Percentiles rank a stretch among this genome's conserved stretches.
Conservation (phyloP, 1,140 invertebrate species). For the Papilio xuthus region DNA sequence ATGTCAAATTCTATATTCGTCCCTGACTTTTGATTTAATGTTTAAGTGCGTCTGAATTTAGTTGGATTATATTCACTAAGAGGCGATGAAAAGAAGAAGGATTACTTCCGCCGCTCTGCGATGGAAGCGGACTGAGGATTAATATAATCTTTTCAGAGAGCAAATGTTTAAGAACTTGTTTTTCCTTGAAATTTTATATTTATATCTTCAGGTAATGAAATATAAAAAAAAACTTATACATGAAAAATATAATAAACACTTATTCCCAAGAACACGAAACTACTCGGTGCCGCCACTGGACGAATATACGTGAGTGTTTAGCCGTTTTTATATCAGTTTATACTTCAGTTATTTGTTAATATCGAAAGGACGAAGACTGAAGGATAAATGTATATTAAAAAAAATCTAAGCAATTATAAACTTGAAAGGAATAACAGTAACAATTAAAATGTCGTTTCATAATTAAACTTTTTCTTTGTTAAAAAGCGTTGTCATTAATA, state of each 20-base stretch:
- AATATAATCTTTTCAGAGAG: background rate
- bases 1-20: background rate
- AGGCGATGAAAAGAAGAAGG: slow-evolving; percentile 9
- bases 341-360: too few relatives aligned
- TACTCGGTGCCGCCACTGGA: too few relatives aligned
- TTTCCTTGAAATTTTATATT: background rate
- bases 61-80: background rate
- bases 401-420: background rate
- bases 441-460: background rate
- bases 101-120: background rate
- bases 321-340: too few relatives aligned
- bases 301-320: too few relatives aligned
- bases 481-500: background rate
- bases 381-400: too few relatives aligned
- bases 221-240: background rate
- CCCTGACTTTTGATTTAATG: background rate
- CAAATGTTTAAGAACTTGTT: background rate
- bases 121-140: background rate
- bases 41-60: background rate
- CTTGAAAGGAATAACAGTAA: background rate
- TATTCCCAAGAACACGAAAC: too few relatives aligned
- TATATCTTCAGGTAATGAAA: background rate
- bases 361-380: too few relatives aligned
- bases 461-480: background rate
- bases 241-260: background rate